Conservation (phyloP, 92 coral and sea anemone species). For the Chrysogorgia sp. region DNA sequence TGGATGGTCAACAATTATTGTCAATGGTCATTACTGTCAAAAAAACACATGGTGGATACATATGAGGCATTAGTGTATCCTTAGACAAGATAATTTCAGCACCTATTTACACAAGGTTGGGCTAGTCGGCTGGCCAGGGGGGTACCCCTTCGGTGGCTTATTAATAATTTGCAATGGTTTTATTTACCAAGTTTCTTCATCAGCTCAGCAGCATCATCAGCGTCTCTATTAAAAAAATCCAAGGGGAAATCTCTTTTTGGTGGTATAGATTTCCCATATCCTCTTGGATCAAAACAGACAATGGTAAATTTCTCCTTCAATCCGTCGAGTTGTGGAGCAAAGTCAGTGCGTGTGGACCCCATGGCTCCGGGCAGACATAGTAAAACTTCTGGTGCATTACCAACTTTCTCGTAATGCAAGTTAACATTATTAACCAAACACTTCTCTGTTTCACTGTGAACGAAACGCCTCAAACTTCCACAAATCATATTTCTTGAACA, state of each 20-base stretch:
- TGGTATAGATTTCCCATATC: constrained; percentile 95
- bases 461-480: constrained; percentile 5
- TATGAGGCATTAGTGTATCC: no score
- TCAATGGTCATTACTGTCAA: no score
- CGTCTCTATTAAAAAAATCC: constrained; percentile 87
- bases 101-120: no score
- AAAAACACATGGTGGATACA: no score
- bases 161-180: not conserved
- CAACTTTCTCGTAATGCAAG: constrained; percentile 79
- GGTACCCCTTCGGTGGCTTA: not conserved
- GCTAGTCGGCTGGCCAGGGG: no score
- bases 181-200: constrained; percentile 76
- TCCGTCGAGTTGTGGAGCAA: constrained; percentile 86
- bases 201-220: constrained; percentile 84
- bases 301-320: constrained; percentile 78
- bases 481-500: constrained; percentile 4
- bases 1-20: no score
- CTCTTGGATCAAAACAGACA: constrained; percentile 91
- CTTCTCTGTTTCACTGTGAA: constrained; percentile 61
- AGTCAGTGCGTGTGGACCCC: constrained; percentile 91
- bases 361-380: constrained; percentile 93
- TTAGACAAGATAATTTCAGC: no score
- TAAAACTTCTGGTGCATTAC: constrained; percentile 67
- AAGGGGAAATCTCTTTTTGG: constrained; percentile 92
- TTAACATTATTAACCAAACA: constrained; percentile 77